Base-by-base conservation (phyloP, 23 tunicate genomes). In the Halocynthia aurantium region DNA sequence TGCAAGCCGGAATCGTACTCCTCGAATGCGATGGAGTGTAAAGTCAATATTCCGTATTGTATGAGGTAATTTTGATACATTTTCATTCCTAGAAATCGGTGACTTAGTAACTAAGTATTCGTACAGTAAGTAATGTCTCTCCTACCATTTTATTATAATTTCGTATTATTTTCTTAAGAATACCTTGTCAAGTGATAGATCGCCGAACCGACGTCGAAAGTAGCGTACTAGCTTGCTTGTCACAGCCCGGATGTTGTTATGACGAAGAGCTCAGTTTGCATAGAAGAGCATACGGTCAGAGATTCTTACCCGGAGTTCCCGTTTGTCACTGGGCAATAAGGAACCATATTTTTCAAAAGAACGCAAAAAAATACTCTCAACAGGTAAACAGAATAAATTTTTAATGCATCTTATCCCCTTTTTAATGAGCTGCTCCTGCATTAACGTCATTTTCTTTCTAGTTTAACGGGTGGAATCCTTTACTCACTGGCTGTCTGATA, bases 251-350 rank as follows among this genome's bases (percentile, higher is more conserved):
- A 10, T 92, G 98, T 50, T 72, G 60, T 40, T 92, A 77, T 67
- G 98, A 92, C 66, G 40, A 52, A 17, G 85, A 78, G 52, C 77
- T 92, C 56, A 60, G 52, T 52, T 61, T 50, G 54, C 75, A 82
- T 74, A 74, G 98, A 44, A 69, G 78, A 13, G 60, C 60, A 13
- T 80, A 78, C 50, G 87, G 90, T 15, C 87, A 92, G 49, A 76
- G 88, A 51, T 62, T 92, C n/a, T 76, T 92, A n/a, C 98, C 98
- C 17, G 84, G 83, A 31, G 92, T 92, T 55, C 98, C 98, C 40
- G 88, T 92, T 19, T 92, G 98, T 72, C 98, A 92, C 62, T 55
- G 72, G 31, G 98, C 85, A 6, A 79, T 92, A 61, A 67, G 98
- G 51, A 92, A 86, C 69, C 57, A 69, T 15, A 85, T 67, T 6